Percentiles rank a stretch among this genome's conserved stretches.
phyloP scores from a whole-genome alignment of 2,113 vertebrate species.

The Hemichromis elongatus region DNA sequence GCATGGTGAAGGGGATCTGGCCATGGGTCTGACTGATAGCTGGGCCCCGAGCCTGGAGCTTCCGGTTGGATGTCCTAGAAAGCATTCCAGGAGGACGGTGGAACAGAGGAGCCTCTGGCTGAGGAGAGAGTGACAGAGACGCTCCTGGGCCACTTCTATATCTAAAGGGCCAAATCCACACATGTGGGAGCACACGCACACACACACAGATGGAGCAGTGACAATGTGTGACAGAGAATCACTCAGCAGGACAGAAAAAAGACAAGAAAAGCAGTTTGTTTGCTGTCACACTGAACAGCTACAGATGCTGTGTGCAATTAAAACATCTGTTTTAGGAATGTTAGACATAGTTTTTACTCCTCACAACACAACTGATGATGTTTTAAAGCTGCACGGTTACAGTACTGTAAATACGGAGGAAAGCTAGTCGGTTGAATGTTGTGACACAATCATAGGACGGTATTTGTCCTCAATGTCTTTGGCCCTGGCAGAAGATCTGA shows the following conservation, averaged over 20 bases:
- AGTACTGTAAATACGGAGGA: neutral
- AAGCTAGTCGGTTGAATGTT: neutral
- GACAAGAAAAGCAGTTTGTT: constrained; percentile 34
- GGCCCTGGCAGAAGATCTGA: neutral
- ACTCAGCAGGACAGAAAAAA: neutral
- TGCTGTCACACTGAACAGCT: constrained; percentile 29
- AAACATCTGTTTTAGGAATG: constrained; percentile 39
- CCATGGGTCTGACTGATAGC: constrained; percentile 35
- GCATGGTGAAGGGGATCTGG: constrained; percentile 6
- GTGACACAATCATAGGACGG: neutral
- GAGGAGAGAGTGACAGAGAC: constrained; percentile 2
- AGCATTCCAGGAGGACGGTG: constrained; percentile 18
- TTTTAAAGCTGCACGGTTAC: neutral
- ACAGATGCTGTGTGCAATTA: constrained; percentile 47
- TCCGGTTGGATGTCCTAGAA: constrained; percentile 43
- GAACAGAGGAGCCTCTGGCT: constrained; percentile 15
- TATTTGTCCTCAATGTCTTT: neutral
- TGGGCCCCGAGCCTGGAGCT: constrained; percentile 23
- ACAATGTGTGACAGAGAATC: constrained; percentile 11
- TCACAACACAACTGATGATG: neutral
- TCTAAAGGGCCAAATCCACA: constrained; percentile 8
- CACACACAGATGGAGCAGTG: constrained; percentile 3
- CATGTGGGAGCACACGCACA: neutral
- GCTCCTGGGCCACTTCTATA: neutral
- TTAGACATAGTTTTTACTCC: constrained; percentile 2